Evolutionary conservation across 2,113 vertebrate genomes (phyloP), one percentile per base, ranked within the genome.

Genomic region (Alces alces): DNA sequence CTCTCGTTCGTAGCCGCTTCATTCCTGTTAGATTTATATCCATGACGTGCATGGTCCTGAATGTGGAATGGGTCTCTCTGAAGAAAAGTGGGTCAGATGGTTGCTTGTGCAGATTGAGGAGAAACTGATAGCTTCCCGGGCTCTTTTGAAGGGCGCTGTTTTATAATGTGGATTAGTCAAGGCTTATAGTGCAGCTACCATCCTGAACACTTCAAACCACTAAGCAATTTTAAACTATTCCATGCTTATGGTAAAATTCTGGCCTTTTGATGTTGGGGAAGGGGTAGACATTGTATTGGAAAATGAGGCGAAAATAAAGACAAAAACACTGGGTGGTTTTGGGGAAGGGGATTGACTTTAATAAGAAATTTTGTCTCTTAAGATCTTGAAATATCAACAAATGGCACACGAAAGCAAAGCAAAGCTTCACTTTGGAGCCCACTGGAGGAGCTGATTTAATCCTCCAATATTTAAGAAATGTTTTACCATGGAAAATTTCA

Each of bases 1-100:
- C 76, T 86, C 96, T 97, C 97, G 80, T 98, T 98, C 91, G 76
- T 98, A 98, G 96, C 73, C 87, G 79, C 94, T 97, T 98, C 13
- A 97, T 98, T 95, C 84, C 39, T 97, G 98, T 98, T 73, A 98
- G 97, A 98, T 98, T 98, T 98, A 96, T 98, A 78, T 92, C 93
- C 97, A 58, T 96, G 97, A 66, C 36, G 9, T 96, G 55, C 95
- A 30, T 98, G 98, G 86, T 93, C 80, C 45, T 97, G 98, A 98
- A 98, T 98, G 97, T 96, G 86, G 96, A 98, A 96, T 96, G 23
- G 91, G 82, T 95, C 84, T 93, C 92, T 97, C 5, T 92, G 93
- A 98, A 97, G 97, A 91, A 97, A 98, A 98, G 97, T 98, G 88
- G 98, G 97, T 98, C 98, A 98, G 83, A 91, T 73, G 78, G 88